These are phyloP conservation scores for Arctocebus calabarensis DNA, from an alignment of 2,797 vertebrate genomes.

Conservation along the genomic window DNA sequence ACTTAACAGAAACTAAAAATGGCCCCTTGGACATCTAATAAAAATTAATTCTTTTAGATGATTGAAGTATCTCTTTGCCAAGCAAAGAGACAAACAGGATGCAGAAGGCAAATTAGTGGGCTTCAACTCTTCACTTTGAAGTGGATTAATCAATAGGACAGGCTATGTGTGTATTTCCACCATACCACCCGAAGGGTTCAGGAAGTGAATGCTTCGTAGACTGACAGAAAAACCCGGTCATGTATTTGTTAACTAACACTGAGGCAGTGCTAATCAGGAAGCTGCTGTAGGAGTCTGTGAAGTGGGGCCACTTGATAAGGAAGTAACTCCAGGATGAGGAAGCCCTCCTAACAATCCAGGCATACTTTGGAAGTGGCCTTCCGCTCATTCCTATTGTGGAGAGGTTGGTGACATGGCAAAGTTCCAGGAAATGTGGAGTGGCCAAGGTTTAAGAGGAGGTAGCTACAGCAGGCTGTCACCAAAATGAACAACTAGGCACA, in stretches of 20 bases:
- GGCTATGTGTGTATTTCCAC: not conserved
- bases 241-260: not conserved
- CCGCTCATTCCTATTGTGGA: not conserved
- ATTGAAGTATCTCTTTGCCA: not conserved
- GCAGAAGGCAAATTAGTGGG: not conserved
- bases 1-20: slow-evolving; percentile 59
- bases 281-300: not conserved
- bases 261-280: not conserved
- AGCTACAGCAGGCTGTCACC: not conserved
- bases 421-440: not conserved
- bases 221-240: not conserved
- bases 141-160: not conserved
- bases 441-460: not conserved
- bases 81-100: slow-evolving; percentile 39
- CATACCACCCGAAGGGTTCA: not conserved
- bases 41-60: slow-evolving; percentile 44
- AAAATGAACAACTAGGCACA: not conserved
- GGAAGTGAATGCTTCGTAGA: not conserved
- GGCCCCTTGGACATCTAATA: not conserved
- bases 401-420: not conserved
- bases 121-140: not conserved
- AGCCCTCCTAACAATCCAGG: not conserved
- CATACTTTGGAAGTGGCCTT: not conserved
- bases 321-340: not conserved
- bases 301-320: not conserved